phyloP scores from a whole-genome alignment of 2,113 vertebrate species.

The Damaliscus lunatus region DNA sequence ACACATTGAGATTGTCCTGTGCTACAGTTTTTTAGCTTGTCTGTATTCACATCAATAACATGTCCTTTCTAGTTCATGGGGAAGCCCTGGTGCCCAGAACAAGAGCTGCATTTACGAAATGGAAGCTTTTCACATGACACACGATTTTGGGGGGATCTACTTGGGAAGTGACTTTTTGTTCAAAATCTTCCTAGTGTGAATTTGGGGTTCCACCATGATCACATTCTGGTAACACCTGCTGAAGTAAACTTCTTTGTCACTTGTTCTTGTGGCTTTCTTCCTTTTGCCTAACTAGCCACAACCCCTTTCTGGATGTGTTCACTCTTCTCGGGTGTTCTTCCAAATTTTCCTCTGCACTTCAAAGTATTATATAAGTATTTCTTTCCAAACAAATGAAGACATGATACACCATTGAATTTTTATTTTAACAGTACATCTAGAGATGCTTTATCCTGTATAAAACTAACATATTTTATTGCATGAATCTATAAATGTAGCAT shows the following conservation, averaged over 20 bases:
- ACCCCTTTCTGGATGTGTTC: neutral
- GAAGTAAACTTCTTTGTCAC: neutral
- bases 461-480: neutral
- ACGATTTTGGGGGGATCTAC: accelerated
- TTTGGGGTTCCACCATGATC: neutral
- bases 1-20: accelerated
- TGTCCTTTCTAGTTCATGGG: neutral
- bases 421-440: neutral
- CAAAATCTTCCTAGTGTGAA: neutral
- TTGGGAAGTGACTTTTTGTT: no score
- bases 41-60: neutral
- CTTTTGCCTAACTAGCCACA: neutral
- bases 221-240: neutral
- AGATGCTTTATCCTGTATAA: neutral
- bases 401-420: neutral
- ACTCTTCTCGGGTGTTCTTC: neutral
- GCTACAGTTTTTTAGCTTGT: neutral
- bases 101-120: neutral
- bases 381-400: neutral
- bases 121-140: neutral
- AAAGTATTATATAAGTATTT: neutral
- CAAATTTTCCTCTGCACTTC: neutral
- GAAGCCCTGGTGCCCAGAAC: neutral
- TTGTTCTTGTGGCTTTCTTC: neutral
- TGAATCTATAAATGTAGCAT: neutral